Evolutionary conservation across 1,140 invertebrate species (phyloP).

Genomic region (Phocides pigmalion): DNA sequence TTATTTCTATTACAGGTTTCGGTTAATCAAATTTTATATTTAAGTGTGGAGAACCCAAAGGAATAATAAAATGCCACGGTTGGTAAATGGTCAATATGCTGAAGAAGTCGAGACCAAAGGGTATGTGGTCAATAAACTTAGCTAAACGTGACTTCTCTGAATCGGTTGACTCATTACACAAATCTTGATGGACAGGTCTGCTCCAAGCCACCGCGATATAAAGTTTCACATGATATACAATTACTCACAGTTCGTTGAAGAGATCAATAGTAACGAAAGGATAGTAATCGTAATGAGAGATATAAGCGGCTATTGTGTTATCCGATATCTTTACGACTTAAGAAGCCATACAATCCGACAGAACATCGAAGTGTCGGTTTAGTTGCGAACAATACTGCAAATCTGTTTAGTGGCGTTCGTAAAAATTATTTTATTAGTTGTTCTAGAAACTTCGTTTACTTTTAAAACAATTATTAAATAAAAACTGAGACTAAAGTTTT

Average conservation of each 20-base stretch:
- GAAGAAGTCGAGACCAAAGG: too few relatives aligned
- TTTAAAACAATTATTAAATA: too few relatives aligned
- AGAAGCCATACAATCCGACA: conserved; percentile 73
- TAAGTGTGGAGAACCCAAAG: too few relatives aligned
- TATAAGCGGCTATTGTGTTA: conserved; percentile 78
- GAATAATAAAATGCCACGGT: too few relatives aligned
- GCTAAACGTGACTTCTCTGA: conserved; percentile 18
- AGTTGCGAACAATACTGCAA: conserved; percentile 64
- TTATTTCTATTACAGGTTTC: too few relatives aligned
- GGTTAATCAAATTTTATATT: too few relatives aligned
- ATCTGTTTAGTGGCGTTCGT: conserved; percentile 48
- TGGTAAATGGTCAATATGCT: too few relatives aligned
- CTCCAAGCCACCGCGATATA: conserved; percentile 29
- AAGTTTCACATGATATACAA: conserved; percentile 35
- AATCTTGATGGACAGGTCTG: conserved; percentile 35
- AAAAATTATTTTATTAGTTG: not conserved
- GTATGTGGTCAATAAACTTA: conserved; percentile 5
- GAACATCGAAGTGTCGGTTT: conserved; percentile 71
- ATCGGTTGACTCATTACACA: conserved; percentile 29
- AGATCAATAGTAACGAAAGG: conserved; percentile 35
- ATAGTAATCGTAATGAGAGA: conserved; percentile 41
- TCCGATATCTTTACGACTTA: conserved; percentile 79
- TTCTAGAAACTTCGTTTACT: conserved; percentile 3
- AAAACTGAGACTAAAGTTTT: too few relatives aligned
- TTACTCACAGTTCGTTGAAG: conserved; percentile 35